Evolutionary conservation across 2,888 invertebrate genomes (phyloP).

Genomic region (Gasteruption jaculator): DNA sequence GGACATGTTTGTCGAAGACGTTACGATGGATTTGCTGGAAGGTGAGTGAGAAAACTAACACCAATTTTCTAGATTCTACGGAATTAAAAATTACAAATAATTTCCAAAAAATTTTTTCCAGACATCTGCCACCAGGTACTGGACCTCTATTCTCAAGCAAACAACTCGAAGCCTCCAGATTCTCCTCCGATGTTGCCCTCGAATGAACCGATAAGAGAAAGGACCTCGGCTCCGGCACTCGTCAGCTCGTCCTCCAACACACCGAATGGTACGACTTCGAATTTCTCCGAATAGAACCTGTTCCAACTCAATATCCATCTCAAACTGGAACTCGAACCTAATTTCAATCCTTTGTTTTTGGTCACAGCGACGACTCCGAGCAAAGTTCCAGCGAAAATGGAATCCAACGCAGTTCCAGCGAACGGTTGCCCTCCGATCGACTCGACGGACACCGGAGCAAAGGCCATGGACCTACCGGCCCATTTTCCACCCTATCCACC

Average conservation of each 20-base stretch:
- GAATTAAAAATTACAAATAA: conserved; percentile 1
- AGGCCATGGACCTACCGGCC: conserved; percentile 35
- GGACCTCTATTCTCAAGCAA: conserved; percentile 82
- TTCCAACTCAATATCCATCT: not conserved
- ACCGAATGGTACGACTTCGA: conserved; percentile 40
- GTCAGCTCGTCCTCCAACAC: conserved; percentile 39
- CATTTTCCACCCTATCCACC: conserved; percentile 42
- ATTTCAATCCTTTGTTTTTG: conserved; percentile 1
- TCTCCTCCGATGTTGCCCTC: conserved; percentile 63
- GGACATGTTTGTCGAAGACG: conserved; percentile 96
- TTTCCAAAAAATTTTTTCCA: conserved; percentile 35
- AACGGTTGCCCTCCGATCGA: conserved; percentile 43
- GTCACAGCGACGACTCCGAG: conserved; percentile 33
- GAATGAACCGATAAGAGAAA: conserved; percentile 39
- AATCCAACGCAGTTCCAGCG: conserved; percentile 32
- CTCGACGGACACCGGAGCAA: conserved; percentile 34
- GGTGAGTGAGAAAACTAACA: conserved; percentile 50
- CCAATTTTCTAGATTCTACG: conserved; percentile 1
- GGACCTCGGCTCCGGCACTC: conserved; percentile 30
- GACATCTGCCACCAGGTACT: conserved; percentile 95
- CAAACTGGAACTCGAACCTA: not conserved
- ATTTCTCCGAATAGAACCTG: not conserved
- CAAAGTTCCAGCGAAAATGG: conserved; percentile 41
- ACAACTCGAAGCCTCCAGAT: conserved; percentile 58
- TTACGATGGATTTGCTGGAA: conserved; percentile 90